Conservation (phyloP, 92 coral and sea anemone species). For the Porites rus region DNA sequence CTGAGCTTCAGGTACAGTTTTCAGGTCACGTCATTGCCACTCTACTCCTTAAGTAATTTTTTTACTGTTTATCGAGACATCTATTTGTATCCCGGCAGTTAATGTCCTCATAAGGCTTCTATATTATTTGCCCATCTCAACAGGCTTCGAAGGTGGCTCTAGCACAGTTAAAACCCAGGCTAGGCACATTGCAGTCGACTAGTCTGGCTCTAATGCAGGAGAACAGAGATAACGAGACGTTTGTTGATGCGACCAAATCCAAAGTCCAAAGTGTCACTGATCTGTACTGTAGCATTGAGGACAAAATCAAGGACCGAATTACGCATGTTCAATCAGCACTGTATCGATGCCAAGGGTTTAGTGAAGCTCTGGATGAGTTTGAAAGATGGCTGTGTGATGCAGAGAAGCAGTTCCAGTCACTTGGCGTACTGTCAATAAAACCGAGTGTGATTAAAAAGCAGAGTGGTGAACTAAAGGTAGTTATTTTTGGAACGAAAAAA, state of each 20-base stretch:
- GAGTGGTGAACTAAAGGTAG: constrained; percentile 83
- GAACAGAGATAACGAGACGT: constrained; percentile 74
- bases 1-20: constrained; percentile 74
- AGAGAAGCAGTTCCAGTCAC: constrained; percentile 81
- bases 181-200: constrained; percentile 85
- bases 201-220: constrained; percentile 88
- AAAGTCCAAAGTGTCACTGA: constrained; percentile 83
- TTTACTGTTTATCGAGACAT: too few relatives aligned
- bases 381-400: constrained; percentile 90
- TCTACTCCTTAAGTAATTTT: too few relatives aligned
- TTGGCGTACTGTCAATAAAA: constrained; percentile 83
- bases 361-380: constrained; percentile 87
- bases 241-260: constrained; percentile 81
- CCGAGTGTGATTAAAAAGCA: constrained; percentile 88
- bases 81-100: too few relatives aligned
- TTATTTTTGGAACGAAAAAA: background rate
- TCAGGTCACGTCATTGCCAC: background rate
- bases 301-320: constrained; percentile 81
- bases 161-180: constrained; percentile 83
- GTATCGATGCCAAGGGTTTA: constrained; percentile 80
- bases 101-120: too few relatives aligned
- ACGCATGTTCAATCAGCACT: constrained; percentile 78
- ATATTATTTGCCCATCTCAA: too few relatives aligned
- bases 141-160: constrained; percentile 84
- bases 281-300: constrained; percentile 75